phyloP scores from a whole-genome alignment of 92 coral and sea anemone genomes.

The Palythoa grandiflora region DNA sequence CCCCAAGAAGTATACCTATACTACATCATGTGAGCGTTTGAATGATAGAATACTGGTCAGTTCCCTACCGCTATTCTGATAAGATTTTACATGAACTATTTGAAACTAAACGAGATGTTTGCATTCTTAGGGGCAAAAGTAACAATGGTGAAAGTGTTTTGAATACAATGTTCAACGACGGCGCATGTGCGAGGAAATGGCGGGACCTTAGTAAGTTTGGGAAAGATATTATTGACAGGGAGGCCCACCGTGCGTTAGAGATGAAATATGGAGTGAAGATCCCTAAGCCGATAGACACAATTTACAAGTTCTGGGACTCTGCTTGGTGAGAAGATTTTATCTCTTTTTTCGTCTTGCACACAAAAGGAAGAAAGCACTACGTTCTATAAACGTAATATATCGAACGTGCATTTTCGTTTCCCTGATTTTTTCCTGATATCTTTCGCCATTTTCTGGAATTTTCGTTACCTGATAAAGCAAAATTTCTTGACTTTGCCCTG shows the following conservation, averaged over 20 bases:
- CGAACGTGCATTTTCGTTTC: not conserved
- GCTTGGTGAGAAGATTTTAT: constrained; percentile 49
- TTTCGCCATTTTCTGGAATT: too few species aligned
- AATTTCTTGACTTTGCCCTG: too few species aligned
- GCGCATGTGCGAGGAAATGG: constrained; percentile 58
- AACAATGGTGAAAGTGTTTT: constrained; percentile 53
- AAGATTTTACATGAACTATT: too few species aligned
- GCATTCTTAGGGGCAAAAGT: constrained; percentile 41
- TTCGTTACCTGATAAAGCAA: too few species aligned
- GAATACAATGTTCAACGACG: constrained; percentile 61
- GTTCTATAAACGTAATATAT: not conserved
- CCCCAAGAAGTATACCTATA: too few species aligned
- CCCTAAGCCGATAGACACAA: constrained; percentile 54
- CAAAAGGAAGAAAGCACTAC: not conserved
- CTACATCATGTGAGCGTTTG: too few species aligned
- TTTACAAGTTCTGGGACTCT: constrained; percentile 53
- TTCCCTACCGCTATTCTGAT: too few species aligned
- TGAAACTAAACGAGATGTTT: not conserved
- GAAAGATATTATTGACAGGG: constrained; percentile 30
- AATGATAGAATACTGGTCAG: too few species aligned
- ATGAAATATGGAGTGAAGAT: constrained; percentile 47
- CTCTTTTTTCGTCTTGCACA: not conserved
- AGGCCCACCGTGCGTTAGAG: constrained; percentile 61
- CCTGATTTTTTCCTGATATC: not conserved
- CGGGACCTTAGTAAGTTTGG: constrained; percentile 31